A percentile compares a stretch with the other conserved stretches of the same genome.
These are phyloP conservation scores for Andrena fulva DNA, from an alignment of 2,888 invertebrate species.

Conservation along the genomic window DNA sequence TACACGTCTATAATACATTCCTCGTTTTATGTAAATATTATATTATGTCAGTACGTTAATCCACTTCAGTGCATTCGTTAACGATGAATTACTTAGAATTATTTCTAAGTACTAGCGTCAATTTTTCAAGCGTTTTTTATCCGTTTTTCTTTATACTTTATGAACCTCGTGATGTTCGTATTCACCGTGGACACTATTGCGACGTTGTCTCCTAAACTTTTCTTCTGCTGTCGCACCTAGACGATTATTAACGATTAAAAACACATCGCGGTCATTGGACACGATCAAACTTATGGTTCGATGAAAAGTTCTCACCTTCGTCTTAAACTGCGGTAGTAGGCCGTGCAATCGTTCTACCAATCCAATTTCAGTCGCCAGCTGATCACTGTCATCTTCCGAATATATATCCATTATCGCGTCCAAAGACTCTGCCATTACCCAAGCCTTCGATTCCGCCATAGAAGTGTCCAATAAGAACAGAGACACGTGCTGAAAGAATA, in stretches of 20 bases:
- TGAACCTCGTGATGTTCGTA: conserved; percentile 90
- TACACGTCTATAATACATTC: no score
- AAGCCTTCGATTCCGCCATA: conserved; percentile 88
- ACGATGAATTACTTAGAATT: conserved; percentile 5
- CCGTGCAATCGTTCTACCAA: conserved; percentile 87
- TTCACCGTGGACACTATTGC: conserved; percentile 90
- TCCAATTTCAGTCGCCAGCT: conserved; percentile 87
- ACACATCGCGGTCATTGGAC: not conserved
- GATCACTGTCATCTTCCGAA: conserved; percentile 91
- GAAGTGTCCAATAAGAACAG: conserved; percentile 88
- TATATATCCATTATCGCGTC: conserved; percentile 92
- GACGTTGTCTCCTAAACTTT: conserved; percentile 88
- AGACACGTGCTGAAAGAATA: conserved; percentile 83
- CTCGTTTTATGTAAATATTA: not conserved
- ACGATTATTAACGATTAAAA: conserved; percentile 12
- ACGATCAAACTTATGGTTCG: not conserved
- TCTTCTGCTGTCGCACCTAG: conserved; percentile 89
- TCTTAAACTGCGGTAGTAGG: conserved; percentile 88
- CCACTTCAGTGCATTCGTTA: not conserved
- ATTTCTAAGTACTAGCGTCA: not conserved
- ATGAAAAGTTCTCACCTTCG: conserved; percentile 86
- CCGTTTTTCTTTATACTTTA: conserved; percentile 88
- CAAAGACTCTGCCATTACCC: conserved; percentile 91
- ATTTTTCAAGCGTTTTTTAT: conserved; percentile 52
- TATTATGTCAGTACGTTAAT: conserved; percentile 25